Percentiles rank a stretch among this genome's conserved stretches.
These are phyloP conservation scores for Malurus splendens DNA, from an alignment of 2,797 vertebrate genomes.

Conservation along the genomic window DNA sequence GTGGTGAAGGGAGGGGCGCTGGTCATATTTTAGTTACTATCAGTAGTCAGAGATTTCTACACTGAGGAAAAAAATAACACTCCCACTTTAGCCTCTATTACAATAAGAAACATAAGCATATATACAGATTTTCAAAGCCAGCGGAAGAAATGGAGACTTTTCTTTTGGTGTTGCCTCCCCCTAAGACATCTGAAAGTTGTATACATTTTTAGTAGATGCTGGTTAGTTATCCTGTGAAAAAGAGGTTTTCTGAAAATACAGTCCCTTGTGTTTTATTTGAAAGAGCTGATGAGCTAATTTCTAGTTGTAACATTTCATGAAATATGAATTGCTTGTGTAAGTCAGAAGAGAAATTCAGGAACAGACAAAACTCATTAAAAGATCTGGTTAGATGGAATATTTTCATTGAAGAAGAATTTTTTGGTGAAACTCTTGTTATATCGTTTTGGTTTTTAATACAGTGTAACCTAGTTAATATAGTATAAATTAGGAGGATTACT, in stretches of 20 bases:
- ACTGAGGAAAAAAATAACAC: not conserved
- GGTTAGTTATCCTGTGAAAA: not conserved
- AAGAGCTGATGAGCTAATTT: not conserved
- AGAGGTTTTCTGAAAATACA: not conserved
- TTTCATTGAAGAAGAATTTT: not conserved
- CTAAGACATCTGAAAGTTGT: not conserved
- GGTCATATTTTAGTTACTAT: not conserved
- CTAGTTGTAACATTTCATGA: not conserved
- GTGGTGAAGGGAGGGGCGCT: accelerated
- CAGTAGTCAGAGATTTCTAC: not conserved
- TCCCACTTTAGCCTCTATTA: not conserved
- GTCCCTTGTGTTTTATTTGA: not conserved
- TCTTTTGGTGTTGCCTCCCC: not conserved
- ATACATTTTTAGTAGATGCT: not conserved
- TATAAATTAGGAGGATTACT: not conserved
- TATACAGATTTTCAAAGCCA: not conserved
- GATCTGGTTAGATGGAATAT: not conserved
- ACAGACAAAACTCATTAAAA: not conserved
- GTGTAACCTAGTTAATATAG: not conserved
- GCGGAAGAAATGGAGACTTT: not conserved
- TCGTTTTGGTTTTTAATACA: not conserved
- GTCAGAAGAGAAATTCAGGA: not conserved
- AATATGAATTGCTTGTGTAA: not conserved
- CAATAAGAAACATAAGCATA: not conserved
- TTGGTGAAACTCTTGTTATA: not conserved